Evolutionary conservation across 2,113 vertebrate species (phyloP), one percentile per base, ranked within the genome.

Genomic region (Nothocercus nigrocapillus): DNA sequence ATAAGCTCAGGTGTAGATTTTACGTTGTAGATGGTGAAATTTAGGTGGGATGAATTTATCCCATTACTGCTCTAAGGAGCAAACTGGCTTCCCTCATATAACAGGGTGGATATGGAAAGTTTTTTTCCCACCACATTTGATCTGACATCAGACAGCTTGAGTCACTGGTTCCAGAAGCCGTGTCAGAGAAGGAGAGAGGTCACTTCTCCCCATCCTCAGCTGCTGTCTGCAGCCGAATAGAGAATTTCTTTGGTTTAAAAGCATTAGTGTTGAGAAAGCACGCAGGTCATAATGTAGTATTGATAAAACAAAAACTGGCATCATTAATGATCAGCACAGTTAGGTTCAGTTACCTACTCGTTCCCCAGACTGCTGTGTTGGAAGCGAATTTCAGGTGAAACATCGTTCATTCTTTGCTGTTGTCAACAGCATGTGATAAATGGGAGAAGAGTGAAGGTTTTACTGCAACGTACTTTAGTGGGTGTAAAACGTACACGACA

Each of bases 191-290:
- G 30, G 7, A 45, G 34, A 76, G 36, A 94, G 94, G 62, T 76
- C 18, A 58, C 10, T 93, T 94, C 73, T 93, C 53, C 36, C 36
- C 40, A 62, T 78, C 73, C 93, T 13, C 53, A 30, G 68, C 19
- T 93, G 54, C 70, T 85, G 24, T 40, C 83, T 88, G 73, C 44
- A 94, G 53, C 16, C 25, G 28, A 28, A 53, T 11, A 86, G 70
- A 70, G 92, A 14, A 40, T 84, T 93, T 30, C 36, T 28, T 95
- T 86, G 86, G 73, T 88, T 90, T 84, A 45, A 85, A 28, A 86
- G 77, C 69, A 82, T 82, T 96, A 62, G 21, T 67, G 40, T 59
- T 92, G 92, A 82, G 88, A 93, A 93, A 90, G 58, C 66, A 82
- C 7, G 59, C 5, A 0, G 32, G 85, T 91, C 40, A 34, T 47